A percentile compares a stretch with the other conserved stretches of the same genome.
Conservation (phyloP, 2,888 invertebrate species). For the Cataglyphis albicans region DNA sequence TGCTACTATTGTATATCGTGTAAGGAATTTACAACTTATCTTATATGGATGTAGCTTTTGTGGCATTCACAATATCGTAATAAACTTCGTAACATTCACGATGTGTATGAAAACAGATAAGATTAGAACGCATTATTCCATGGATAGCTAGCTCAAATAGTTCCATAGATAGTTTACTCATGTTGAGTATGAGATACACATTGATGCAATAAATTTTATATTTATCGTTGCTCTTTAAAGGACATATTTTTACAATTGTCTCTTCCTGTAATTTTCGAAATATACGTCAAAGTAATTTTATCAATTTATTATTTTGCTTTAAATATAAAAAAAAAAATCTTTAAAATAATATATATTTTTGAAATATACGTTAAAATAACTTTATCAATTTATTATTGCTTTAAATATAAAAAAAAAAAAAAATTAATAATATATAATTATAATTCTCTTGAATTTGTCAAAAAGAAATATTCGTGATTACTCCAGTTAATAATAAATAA, state of each 20-base stretch:
- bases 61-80: neutral
- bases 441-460: neutral
- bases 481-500: neutral
- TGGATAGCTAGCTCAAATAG: neutral
- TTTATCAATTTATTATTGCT: neutral
- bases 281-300: neutral
- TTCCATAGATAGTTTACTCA: conserved; percentile 11
- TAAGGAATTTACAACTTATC: conserved; percentile 4
- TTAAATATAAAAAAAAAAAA: neutral
- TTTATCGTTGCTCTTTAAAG: neutral
- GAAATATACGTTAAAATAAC: neutral
- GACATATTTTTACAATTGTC: neutral
- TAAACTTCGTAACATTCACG: conserved; percentile 2
- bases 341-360: neutral
- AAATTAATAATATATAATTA: neutral
- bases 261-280: neutral
- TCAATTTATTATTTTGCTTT: neutral
- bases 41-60: neutral
- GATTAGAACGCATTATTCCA: conserved; percentile 20
- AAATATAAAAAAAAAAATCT: neutral
- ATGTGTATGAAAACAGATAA: conserved; percentile 5
- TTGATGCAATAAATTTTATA: neutral
- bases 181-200: conserved; percentile 22
- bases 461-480: neutral
- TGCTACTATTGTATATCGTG: neutral